Base-by-base conservation (phyloP, 1,140 invertebrate genomes). In the Macrotrachela quadricornifera region DNA sequence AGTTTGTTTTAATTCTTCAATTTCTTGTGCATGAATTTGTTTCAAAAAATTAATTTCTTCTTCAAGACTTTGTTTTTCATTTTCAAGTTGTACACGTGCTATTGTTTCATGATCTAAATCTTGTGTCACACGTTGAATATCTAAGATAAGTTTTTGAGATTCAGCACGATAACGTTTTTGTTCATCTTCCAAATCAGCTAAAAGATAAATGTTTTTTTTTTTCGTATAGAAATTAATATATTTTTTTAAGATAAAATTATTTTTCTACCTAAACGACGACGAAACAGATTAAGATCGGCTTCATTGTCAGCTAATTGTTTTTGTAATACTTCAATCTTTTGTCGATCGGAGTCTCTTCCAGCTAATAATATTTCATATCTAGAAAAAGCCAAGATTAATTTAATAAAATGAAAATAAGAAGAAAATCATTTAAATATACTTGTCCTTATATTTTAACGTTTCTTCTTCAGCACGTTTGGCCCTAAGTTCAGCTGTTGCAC, bases 241-340 rank as follows among this genome's bases (percentile, higher is more conserved):
- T n/a, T n/a, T n/a, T n/a, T n/a, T n/a, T n/a, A 4, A 30, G 21
- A 30, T 30, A 30, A 30, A 30, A 4, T 30, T 30, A 30, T 30
- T 30, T 4, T 4, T 30, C 8, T 30, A 30, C 21, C 49, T 54
- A 72, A 65, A 30, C 71, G 63, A 13, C 71, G 60, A 36, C 72
- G 61, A 21, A 75, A 61, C 63, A 75, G 65, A 58, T 71, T 70
- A 45, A 74, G 61, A 58, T 75, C 73, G 36, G 64, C 65, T 56
- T 75, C 72, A 47, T 70, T 63, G 57, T 75, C 72, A 37, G 70
- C 67, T 18, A 75, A 61, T 55, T 71, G 65, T 57, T 73, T 70
- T 55, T 72, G 71, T 52, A 67, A 64, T 56, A 64, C 64, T 56
- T 65, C 61, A 50, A 73, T 71, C 38, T 64, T 62, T 15, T 74